phyloP scores from a whole-genome alignment of 2,113 vertebrate species.

The Todiramphus saurophagus region DNA sequence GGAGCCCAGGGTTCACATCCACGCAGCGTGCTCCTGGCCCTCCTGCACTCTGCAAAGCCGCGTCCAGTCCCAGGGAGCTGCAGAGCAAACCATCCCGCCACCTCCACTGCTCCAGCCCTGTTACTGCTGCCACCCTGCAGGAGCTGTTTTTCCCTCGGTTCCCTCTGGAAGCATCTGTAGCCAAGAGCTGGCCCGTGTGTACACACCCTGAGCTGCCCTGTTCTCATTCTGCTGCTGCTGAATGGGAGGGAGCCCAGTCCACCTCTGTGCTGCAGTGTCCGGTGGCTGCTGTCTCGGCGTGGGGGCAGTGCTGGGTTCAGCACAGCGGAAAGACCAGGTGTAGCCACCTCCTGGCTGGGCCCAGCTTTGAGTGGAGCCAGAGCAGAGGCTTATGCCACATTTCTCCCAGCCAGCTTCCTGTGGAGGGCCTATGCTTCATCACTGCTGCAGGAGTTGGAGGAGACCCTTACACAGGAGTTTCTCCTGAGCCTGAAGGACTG shows the following conservation, averaged over 20 bases:
- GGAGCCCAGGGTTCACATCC: not conserved
- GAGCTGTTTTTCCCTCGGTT: not conserved
- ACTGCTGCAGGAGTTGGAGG: not conserved
- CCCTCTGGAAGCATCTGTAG: not conserved
- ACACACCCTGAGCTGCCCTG: not conserved
- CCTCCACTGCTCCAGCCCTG: not conserved
- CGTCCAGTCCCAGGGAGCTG: not conserved
- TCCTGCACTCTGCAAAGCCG: not conserved
- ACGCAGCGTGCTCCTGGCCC: not conserved
- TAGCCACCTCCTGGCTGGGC: not conserved
- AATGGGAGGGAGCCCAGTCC: not conserved
- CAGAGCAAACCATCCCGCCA: not conserved
- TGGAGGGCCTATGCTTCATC: not conserved
- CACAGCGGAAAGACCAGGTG: not conserved
- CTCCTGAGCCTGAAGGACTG: no score
- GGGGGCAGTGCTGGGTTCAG: not conserved
- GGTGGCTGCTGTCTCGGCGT: not conserved
- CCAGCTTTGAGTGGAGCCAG: not conserved
- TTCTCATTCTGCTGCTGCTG: not conserved
- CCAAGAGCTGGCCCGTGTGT: not conserved
- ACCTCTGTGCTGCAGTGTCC: not conserved
- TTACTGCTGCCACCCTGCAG: rapidly evolving
- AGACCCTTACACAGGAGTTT: not conserved
- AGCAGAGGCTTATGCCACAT: rapidly evolving
- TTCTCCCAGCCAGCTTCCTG: not conserved